phyloP scores from a whole-genome alignment of 2,888 invertebrate genomes.

The Clunio marinus region DNA sequence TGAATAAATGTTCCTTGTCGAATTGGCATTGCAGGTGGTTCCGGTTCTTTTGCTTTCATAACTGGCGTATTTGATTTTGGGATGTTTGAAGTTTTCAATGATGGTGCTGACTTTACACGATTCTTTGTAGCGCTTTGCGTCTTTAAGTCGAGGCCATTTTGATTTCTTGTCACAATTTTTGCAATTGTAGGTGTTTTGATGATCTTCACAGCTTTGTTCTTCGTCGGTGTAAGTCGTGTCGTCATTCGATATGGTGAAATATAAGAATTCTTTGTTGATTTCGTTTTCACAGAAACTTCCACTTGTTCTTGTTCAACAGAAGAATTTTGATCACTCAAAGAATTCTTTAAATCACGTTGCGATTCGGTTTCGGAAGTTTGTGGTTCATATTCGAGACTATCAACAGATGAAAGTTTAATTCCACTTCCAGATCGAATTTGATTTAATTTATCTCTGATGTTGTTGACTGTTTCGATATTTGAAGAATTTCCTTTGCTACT shows the following conservation, averaged over 20 bases:
- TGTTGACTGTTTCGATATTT: conserved; percentile 46
- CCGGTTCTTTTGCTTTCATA: too few relatives aligned
- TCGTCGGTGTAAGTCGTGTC: conserved; percentile 42
- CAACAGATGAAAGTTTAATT: conserved; percentile 45
- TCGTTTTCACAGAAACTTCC: conserved; percentile 44
- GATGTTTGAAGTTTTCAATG: conserved; percentile 45
- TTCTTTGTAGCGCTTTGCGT: conserved; percentile 40
- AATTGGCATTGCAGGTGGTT: conserved; percentile 53
- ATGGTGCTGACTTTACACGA: conserved; percentile 41
- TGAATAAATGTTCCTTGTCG: conserved; percentile 91
- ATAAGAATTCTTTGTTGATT: conserved; percentile 56
- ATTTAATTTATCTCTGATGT: conserved; percentile 43
- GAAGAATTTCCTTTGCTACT: neutral
- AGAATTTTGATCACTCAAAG: conserved; percentile 44
- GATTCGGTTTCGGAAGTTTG: conserved; percentile 58
- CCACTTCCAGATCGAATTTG: conserved; percentile 43
- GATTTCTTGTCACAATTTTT: conserved; percentile 43
- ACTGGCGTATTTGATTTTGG: conserved; percentile 26
- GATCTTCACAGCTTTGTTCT: conserved; percentile 44
- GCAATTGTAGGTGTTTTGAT: conserved; percentile 28
- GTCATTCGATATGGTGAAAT: conserved; percentile 57
- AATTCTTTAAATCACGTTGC: conserved; percentile 46
- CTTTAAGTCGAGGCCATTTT: conserved; percentile 26
- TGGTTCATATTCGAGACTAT: conserved; percentile 58
- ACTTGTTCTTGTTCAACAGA: neutral